These are phyloP conservation scores for Decapterus maruadsi DNA, from an alignment of 2,797 vertebrate species.

Conservation along the genomic window DNA sequence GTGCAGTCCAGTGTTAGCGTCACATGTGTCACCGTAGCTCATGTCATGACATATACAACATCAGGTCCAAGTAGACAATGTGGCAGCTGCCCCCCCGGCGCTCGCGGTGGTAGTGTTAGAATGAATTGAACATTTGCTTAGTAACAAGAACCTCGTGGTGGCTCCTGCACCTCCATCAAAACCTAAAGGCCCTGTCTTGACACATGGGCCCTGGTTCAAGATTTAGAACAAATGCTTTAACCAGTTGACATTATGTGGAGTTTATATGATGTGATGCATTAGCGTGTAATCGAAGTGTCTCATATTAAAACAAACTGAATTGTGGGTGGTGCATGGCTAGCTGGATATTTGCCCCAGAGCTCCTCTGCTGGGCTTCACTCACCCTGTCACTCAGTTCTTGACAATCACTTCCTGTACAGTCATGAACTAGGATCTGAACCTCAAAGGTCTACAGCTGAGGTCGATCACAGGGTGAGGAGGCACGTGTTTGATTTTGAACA, in stretches of 20 bases:
- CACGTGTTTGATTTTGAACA: no score
- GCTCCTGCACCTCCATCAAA: background rate
- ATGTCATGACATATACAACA: background rate
- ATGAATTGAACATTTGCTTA: background rate
- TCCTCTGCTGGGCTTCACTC: no score
- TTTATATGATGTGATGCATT: background rate
- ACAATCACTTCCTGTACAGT: background rate
- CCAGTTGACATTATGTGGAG: background rate
- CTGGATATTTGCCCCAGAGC: background rate
- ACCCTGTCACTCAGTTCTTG: background rate
- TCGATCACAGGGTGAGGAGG: background rate
- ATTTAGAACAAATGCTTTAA: background rate
- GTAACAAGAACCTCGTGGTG: background rate
- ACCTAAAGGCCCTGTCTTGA: background rate
- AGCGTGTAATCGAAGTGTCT: background rate
- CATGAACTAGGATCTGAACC: background rate
- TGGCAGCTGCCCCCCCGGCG: background rate
- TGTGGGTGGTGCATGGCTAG: no score
- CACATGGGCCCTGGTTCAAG: background rate
- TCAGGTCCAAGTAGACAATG: background rate
- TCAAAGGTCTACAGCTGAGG: background rate
- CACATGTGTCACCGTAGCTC: slow-evolving; percentile 12
- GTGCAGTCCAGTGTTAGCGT: background rate
- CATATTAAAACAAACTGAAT: background rate
- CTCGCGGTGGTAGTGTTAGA: background rate